phyloP scores from a whole-genome alignment of 2,113 vertebrate genomes.

The Burhinus bistriatus region DNA sequence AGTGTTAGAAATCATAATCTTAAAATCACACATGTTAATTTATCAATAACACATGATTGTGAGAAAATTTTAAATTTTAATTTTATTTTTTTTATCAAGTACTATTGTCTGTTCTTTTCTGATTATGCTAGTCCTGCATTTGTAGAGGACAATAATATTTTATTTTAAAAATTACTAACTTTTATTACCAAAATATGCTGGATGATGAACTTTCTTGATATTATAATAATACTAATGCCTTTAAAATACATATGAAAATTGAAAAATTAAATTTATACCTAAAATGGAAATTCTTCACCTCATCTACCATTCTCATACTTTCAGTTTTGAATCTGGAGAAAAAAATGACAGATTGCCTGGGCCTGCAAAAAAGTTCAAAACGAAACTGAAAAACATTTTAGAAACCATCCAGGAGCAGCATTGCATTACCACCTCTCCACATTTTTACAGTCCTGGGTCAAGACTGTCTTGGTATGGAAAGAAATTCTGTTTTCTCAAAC shows the following conservation, averaged over 20 bases:
- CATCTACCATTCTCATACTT: background rate
- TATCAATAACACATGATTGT: background rate
- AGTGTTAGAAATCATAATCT: background rate
- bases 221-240: background rate
- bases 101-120: background rate
- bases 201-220: background rate
- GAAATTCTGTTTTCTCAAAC: background rate
- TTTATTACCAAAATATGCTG: background rate
- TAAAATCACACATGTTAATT: background rate
- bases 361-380: background rate
- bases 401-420: background rate
- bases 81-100: background rate
- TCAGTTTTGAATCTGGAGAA: background rate
- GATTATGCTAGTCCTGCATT: background rate
- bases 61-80: background rate
- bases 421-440: background rate
- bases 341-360: fast-evolving
- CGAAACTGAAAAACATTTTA: background rate
- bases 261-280: background rate
- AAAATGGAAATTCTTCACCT: background rate
- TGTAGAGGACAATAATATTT: background rate
- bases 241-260: background rate
- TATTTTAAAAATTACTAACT: fast-evolving
- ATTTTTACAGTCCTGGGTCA: background rate
- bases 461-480: background rate